Evolutionary conservation across 37 sponge, comb jelly and placozoan species (phyloP), one percentile per base, ranked within the genome.

Genomic region (Cliona cf. orientalis): DNA sequence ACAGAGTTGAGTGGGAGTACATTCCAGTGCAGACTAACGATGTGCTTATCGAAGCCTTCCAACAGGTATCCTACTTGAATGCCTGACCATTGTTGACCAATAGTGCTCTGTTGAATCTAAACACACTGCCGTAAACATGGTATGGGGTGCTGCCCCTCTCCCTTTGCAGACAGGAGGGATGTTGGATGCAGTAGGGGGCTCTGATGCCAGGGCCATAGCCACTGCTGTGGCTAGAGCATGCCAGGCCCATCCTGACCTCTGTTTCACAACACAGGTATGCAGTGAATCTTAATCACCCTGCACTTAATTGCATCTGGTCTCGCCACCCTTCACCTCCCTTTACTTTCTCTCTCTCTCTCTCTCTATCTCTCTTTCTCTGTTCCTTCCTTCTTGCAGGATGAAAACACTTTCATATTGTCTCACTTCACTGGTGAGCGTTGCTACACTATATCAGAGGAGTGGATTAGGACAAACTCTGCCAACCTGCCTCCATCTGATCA

Each of bases 1-100:
- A 84, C 40, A 78, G 69, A 4, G n/a, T 84, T 9, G 85, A 56
- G n/a, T 84, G 85, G 85, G 77, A 76, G 34, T 29, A 0, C 5
- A 70, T 75, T 3, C 70, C 55, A 4, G 69, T 84, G 19, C 42
- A 44, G 44, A 62, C 36, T 46, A 84, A 76, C 42, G 59, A 76
- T 17, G 1, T 42, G 0, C 36, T 84, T 3, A 19, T 76, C 23
- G 36, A 76, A 31, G 39, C 69, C 46, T 84, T 76, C 37, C 41
- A 84, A 17, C 42, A 66, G 78, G 85, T 84, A 26, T 36, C 40
- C 3, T 12, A 23, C 38, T 3, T 37, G 69, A 35, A 7, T 9
- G 36, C 41, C 41, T 36, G 11, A 37, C 12, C 11, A 3, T 9
- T 67, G 69, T 37, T 36, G 14, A 17, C 38, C 38, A 67, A 9